These are phyloP conservation scores for Anabacerthia variegaticeps DNA, from an alignment of 2,797 vertebrate species.

Conservation along the genomic window DNA sequence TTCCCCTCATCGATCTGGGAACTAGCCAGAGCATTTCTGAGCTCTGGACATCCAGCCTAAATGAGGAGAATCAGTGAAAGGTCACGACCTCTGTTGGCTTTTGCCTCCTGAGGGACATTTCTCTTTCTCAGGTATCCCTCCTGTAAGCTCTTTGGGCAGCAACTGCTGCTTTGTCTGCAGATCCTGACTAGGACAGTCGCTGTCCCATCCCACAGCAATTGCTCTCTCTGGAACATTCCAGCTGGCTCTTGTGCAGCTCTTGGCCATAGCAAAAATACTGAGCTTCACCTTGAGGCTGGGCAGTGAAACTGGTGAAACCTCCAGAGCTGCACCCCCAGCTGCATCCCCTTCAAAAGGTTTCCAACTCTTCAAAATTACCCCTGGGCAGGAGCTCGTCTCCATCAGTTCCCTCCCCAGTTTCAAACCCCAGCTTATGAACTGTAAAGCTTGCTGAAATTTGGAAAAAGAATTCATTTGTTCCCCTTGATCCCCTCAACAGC, in stretches of 20 bases:
- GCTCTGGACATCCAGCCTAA: neutral
- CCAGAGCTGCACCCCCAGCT: neutral
- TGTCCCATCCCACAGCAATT: fast-evolving
- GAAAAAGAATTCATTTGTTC: neutral
- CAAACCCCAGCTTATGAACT: neutral
- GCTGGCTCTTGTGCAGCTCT: neutral
- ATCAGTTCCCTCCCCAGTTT: neutral
- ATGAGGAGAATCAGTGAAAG: neutral
- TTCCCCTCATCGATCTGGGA: neutral
- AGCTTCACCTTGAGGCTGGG: neutral
- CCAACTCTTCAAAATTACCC: neutral
- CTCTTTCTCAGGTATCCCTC: neutral
- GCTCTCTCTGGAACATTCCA: neutral
- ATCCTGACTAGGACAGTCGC: neutral
- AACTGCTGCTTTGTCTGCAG: neutral
- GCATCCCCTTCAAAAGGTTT: neutral
- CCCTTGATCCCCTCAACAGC: neutral
- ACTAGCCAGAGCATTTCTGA: neutral
- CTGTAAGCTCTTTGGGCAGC: neutral
- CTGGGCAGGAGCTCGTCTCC: neutral
- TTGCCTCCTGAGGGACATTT: neutral
- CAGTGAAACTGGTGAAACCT: neutral
- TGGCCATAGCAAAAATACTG: neutral
- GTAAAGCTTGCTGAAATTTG: neutral
- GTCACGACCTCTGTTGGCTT: neutral